Evolutionary conservation across 2,113 vertebrate species (phyloP), one percentile per base, ranked within the genome.

Genomic region (Oreochromis tanganicae): DNA sequence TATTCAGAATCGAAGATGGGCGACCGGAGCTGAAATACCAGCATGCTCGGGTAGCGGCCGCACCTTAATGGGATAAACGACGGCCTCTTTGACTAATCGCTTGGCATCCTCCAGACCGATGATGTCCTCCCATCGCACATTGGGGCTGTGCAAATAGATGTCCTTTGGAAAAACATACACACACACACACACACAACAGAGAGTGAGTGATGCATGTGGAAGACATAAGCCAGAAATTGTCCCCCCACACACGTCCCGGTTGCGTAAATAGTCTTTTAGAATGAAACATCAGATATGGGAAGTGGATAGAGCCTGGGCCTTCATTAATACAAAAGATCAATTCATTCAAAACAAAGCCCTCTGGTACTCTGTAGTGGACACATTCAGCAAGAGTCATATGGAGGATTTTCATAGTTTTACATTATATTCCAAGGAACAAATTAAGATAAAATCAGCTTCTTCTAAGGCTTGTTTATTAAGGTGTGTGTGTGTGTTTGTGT

Each of bases 51-150:
- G 87, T 87, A 71, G 92, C 84, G 41, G 81, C 34, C 88, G 93
- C 57, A 99, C 98, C 97, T 96, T 97, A 95, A 98, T 98, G 80
- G 98, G 98, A 94, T 99, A 99, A 91, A 99, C 98, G 93, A 99
- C 97, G 46, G 98, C 98, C 96, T 99, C 98, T 93, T 99, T 99
- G 94, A 99, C 98, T 92, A 99, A 97, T 96, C 97, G 97, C 96
- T 99, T 99, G 90, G 98, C 98, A 56, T 97, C 96, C 87, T 99
- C 97, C 86, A 99, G 96, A 71, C 99, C 98, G 85, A 99, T 98
- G 95, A 99, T 99, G 95, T 99, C 97, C 91, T 97, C 96, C 98
- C 98, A 99, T 82, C 97, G 97, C 92, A 99, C 97, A 0, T 98
- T 98, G 9, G 97, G 98, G 94, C 97, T 98, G 94, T 98, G 97